These are phyloP conservation scores for Drosophila paranaensis DNA, from an alignment of 2,888 invertebrate species.

Conservation along the genomic window DNA sequence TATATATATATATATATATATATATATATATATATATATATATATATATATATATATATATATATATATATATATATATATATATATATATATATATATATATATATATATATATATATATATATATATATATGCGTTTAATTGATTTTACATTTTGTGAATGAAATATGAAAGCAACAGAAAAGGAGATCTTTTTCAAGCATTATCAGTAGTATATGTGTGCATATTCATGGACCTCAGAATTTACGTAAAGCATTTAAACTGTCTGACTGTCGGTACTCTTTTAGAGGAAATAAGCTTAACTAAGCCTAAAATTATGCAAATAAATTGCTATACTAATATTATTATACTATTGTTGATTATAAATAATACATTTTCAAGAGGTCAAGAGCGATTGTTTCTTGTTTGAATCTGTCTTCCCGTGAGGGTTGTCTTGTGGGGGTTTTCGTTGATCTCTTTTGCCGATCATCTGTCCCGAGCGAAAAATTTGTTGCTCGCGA, in stretches of 20 bases:
- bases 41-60: not conserved
- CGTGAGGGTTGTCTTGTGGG: no score
- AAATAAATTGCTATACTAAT: not conserved
- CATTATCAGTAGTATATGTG: not conserved
- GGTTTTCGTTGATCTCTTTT: no score
- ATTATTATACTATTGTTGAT: not conserved
- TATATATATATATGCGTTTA: not conserved
- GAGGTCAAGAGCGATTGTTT: no score
- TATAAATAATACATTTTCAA: not conserved
- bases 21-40: not conserved
- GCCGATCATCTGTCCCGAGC: no score
- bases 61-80: not conserved
- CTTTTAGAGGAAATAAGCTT: not conserved
- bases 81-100: not conserved
- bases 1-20: not conserved
- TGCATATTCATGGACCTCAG: not conserved
- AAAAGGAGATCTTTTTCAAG: not conserved
- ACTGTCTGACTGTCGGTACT: not conserved
- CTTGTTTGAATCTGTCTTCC: no score
- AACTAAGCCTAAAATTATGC: slow-evolving; percentile 1
- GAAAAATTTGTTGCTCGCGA: no score
- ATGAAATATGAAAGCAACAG: not conserved
- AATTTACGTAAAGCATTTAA: not conserved
- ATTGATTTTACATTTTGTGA: no score
- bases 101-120: not conserved